Base-by-base conservation (phyloP, 2,888 invertebrate species). In the Pilophorus perplexus region DNA sequence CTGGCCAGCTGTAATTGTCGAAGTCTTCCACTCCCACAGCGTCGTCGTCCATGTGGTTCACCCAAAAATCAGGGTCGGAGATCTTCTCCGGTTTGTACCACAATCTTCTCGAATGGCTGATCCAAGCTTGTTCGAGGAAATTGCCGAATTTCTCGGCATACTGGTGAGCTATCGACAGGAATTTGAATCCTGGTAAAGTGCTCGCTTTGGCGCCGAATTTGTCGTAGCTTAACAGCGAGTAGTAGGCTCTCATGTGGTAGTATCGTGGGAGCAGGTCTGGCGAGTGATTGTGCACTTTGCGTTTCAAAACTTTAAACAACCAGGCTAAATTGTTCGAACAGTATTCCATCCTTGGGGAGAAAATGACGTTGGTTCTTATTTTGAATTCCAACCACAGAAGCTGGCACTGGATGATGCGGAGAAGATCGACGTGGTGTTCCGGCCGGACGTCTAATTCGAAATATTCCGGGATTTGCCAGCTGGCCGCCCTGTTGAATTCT, bases 61-160 rank as follows among this genome's bases (percentile, higher is more conserved):
- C 18, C 66, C 66, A 66, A 33, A 66, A 66, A 46, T 57, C 55
- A 1, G 66, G 66, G 28, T 66, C 46, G n/a, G 3, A 10, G 3
- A 57, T 28, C 48, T 66, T 66, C 16, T 66, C 57, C 2, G 66
- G 57, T 20, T 55, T 55, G 52, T 57, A 66, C 66, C 66, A 66
- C 44, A 66, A 37, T 37, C 37, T 27, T 23, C 52, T 57, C 14
- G 66, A 66, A 28, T 66, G 66, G 28, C 38, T 57, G 28, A 66
- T 66, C 66, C 66, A 66, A 1, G 55, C 66, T 28, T 57, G 55
- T 22, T 66, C 66, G 2, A 66, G 48, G 27, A 66, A 28, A 18
- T 66, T 66, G 12, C 37, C 33, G 4, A 57, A 57, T 5, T 10
- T 38, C 22, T 57, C 66, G 3, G 66, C 66, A 6, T 18, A 33